These are phyloP conservation scores for Drosophila pegasa DNA, from an alignment of 2,888 invertebrate genomes.

Conservation along the genomic window DNA sequence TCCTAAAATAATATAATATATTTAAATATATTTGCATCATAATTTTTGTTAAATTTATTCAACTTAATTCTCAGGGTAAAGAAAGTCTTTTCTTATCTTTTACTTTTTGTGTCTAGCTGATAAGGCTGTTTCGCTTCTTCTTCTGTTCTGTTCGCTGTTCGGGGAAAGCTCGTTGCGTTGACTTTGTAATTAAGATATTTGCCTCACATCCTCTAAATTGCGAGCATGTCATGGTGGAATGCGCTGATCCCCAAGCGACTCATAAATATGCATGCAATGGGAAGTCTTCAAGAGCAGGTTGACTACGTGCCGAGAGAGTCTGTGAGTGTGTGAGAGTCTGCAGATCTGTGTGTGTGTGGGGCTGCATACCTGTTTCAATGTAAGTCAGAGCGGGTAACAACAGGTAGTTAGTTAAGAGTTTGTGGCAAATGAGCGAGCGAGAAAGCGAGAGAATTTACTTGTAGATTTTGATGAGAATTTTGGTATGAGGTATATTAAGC, in stretches of 20 bases:
- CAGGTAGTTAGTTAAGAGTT: neutral
- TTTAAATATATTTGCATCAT: constrained; percentile 3
- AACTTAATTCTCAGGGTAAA: neutral
- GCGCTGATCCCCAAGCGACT: constrained; percentile 55
- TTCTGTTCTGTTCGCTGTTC: neutral
- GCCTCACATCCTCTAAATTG: constrained; percentile 51
- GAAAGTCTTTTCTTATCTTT: neutral
- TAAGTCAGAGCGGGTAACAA: constrained; percentile 6
- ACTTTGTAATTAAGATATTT: constrained; percentile 53
- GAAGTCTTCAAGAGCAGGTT: constrained; percentile 55
- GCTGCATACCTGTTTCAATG: constrained; percentile 14
- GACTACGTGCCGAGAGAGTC: constrained; percentile 35
- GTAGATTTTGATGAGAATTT: neutral
- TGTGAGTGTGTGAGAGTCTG: neutral
- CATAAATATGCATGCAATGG: constrained; percentile 69
- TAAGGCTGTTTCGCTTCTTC: neutral
- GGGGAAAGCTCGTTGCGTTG: constrained; percentile 2
- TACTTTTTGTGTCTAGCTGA: neutral
- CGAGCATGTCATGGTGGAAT: constrained; percentile 47
- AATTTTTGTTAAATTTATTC: neutral
- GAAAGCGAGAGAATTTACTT: neutral
- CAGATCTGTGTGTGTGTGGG: neutral
- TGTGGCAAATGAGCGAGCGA: neutral
- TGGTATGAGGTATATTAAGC: too few species aligned
- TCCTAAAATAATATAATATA: neutral